These are phyloP conservation scores for Coptotermes formosanus DNA, from an alignment of 1,140 invertebrate genomes.

Conservation along the genomic window DNA sequence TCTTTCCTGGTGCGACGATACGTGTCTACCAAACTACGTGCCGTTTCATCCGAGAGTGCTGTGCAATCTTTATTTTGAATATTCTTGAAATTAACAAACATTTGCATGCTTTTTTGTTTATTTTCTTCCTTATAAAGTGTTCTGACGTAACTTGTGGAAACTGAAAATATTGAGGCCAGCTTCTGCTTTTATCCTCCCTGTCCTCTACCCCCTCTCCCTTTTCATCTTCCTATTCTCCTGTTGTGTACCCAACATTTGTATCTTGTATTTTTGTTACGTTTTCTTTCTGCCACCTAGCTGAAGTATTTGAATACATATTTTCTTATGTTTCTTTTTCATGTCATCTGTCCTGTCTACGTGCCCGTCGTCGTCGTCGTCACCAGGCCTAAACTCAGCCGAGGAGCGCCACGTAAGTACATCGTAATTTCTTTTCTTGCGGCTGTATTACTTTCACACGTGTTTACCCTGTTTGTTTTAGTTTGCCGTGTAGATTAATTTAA, in stretches of 20 bases:
- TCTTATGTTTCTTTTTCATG: background rate
- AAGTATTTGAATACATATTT: slow-evolving; percentile 18
- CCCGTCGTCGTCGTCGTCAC: slow-evolving; percentile 40
- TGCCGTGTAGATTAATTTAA: no score
- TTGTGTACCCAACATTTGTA: background rate
- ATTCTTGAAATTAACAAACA: background rate
- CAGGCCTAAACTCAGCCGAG: slow-evolving; percentile 66
- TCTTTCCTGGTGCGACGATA: no score
- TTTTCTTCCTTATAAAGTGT: background rate
- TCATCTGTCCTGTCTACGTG: background rate
- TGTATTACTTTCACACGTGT: no score
- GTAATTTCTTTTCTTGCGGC: no score
- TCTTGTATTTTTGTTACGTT: background rate
- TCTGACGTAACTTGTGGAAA: background rate
- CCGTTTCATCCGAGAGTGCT: no score
- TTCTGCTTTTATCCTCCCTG: background rate
- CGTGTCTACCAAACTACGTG: no score
- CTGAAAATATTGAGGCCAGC: background rate
- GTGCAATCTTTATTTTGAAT: background rate
- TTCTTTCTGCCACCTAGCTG: background rate
- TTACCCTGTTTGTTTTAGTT: no score
- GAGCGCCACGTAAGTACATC: slow-evolving; percentile 64
- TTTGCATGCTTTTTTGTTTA: background rate
- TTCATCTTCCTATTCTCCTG: background rate
- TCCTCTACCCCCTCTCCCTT: no score